Conservation (phyloP, 2,113 vertebrate genomes). For the Siniperca chuatsi region DNA sequence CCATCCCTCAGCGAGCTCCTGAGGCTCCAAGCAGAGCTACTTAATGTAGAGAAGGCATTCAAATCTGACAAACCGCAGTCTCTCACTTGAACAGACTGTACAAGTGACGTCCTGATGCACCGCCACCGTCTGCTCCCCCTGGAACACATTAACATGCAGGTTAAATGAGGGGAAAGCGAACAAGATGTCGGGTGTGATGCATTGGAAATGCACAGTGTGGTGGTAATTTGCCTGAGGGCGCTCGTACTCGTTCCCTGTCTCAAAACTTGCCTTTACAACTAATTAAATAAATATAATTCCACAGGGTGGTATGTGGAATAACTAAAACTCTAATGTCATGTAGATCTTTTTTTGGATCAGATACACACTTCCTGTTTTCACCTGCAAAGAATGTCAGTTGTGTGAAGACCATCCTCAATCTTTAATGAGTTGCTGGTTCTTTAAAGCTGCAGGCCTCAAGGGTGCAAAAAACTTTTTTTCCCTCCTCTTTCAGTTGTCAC, state of each 20-base stretch:
- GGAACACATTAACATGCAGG: constrained; percentile 35
- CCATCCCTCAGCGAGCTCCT: background rate
- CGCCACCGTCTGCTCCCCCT: constrained; percentile 3
- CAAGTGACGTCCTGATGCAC: constrained; percentile 24
- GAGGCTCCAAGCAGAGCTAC: constrained; percentile 28
- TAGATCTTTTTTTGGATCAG: constrained; percentile 11
- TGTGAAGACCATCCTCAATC: background rate
- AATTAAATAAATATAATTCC: constrained; percentile 40
- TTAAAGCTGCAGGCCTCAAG: constrained; percentile 14
- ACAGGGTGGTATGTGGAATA: background rate
- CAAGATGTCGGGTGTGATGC: background rate
- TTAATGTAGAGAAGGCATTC: constrained; percentile 21
- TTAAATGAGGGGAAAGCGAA: constrained; percentile 39
- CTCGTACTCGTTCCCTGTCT: background rate
- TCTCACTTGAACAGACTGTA: constrained; percentile 24
- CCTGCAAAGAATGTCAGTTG: constrained; percentile 6
- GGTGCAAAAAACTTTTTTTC: background rate
- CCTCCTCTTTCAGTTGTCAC: constrained; percentile 10
- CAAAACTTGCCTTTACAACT: constrained; percentile 14
- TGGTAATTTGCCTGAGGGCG: constrained; percentile 5
- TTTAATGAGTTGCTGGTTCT: constrained; percentile 18
- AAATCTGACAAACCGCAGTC: constrained; percentile 16
- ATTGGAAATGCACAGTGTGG: constrained; percentile 30
- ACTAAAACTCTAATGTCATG: background rate
- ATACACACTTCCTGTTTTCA: background rate